Percentiles rank a stretch among this genome's conserved stretches.
These are phyloP conservation scores for Pristionchus arcanus DNA, from an alignment of 2,888 invertebrate species.

Conservation along the genomic window DNA sequence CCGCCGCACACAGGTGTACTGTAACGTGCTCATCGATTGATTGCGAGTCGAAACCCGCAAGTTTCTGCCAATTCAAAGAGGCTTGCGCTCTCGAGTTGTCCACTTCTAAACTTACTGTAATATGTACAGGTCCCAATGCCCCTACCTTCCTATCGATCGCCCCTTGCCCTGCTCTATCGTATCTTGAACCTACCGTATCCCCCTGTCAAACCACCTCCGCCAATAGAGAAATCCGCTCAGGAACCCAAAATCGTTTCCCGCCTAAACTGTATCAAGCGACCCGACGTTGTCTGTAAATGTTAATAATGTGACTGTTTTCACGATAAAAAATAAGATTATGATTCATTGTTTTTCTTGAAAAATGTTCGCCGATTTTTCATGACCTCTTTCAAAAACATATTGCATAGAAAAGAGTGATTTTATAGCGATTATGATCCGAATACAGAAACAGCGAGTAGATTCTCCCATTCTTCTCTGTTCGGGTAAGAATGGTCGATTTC, in stretches of 20 bases:
- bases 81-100: not conserved
- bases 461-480: not conserved
- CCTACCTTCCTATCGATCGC: not conserved
- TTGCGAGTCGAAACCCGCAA: not conserved
- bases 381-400: too few relatives aligned
- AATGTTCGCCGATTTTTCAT: too few relatives aligned
- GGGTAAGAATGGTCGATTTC: not conserved
- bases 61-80: not conserved
- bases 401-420: too few relatives aligned
- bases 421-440: too few relatives aligned
- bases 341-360: too few relatives aligned
- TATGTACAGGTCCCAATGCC: not conserved
- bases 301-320: not conserved
- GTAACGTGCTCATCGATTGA: slow-evolving; percentile 22
- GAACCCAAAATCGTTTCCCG: not conserved
- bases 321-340: not conserved
- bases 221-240: slow-evolving; percentile 11
- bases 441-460: not conserved
- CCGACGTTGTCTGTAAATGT: not conserved
- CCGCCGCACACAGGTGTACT: not conserved
- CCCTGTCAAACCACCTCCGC: not conserved
- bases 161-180: not conserved
- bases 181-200: not conserved
- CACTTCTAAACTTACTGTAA: not conserved
- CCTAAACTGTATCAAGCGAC: not conserved